Evolutionary conservation across 2,113 vertebrate species (phyloP).

Genomic region (Pleuronectes platessa): DNA sequence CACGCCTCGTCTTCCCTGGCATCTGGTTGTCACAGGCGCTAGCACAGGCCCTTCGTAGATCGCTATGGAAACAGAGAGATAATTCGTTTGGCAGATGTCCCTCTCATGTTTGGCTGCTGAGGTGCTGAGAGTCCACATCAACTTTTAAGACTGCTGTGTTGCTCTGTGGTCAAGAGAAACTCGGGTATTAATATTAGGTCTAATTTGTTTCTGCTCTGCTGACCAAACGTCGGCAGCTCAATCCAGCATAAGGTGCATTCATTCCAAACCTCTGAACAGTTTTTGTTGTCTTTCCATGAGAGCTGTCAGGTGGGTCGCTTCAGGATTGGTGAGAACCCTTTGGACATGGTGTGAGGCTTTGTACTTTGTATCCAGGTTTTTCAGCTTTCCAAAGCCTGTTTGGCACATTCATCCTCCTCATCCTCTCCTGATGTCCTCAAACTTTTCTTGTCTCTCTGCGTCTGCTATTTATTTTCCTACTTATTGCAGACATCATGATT

Average conservation of each 20-base stretch:
- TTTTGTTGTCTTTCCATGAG: slow-evolving; percentile 48
- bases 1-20: slow-evolving; percentile 71
- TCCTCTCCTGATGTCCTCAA: slow-evolving; percentile 32
- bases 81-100: slow-evolving; percentile 71
- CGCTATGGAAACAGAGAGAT: slow-evolving; percentile 74
- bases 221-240: slow-evolving; percentile 13
- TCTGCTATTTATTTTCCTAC: background rate
- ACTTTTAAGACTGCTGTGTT: slow-evolving; percentile 36
- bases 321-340: slow-evolving; percentile 55
- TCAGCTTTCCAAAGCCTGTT: slow-evolving; percentile 46
- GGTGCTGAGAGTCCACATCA: slow-evolving; percentile 56
- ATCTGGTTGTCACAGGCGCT: slow-evolving; percentile 69
- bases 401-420: slow-evolving; percentile 50
- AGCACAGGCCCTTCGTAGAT: slow-evolving; percentile 74
- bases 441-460: slow-evolving; percentile 22
- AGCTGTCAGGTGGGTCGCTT: slow-evolving; percentile 44
- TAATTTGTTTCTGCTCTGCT: slow-evolving; percentile 45
- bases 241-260: slow-evolving; percentile 28
- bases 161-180: too few species aligned
- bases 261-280: slow-evolving; percentile 46
- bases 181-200: background rate
- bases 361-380: slow-evolving; percentile 54
- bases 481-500: slow-evolving; percentile 6
- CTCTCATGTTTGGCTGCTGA: slow-evolving; percentile 62
- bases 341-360: slow-evolving; percentile 63